Evolutionary conservation across 1,140 invertebrate genomes (phyloP).

Genomic region (Mya arenaria): DNA sequence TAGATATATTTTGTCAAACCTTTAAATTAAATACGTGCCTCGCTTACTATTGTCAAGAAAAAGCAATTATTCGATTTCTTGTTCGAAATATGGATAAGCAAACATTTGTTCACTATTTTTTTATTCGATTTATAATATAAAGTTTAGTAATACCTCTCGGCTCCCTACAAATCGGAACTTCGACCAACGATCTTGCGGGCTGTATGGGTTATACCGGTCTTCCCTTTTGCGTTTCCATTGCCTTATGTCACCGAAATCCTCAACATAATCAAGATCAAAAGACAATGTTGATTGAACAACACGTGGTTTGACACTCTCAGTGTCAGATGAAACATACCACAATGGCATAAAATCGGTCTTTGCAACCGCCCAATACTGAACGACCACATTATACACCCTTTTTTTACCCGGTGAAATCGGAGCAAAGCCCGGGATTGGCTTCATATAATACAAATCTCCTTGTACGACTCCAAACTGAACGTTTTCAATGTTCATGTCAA

Average conservation of each 20-base stretch:
- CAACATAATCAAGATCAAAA: conserved; percentile 23
- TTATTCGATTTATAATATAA: too few relatives aligned
- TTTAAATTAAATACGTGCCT: too few relatives aligned
- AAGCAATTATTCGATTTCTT: too few relatives aligned
- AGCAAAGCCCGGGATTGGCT: conserved; percentile 32
- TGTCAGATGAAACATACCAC: conserved; percentile 17
- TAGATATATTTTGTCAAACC: too few relatives aligned
- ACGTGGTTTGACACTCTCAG: conserved; percentile 1
- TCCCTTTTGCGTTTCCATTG: conserved; percentile 26
- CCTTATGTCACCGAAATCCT: conserved; percentile 6
- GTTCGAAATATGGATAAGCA: too few relatives aligned
- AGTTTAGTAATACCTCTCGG: too few relatives aligned
- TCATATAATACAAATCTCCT: conserved; percentile 47
- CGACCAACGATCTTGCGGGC: not conserved
- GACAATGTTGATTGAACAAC: conserved; percentile 8
- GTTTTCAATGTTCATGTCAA: conserved; percentile 11
- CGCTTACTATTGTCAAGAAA: too few relatives aligned
- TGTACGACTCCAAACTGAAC: conserved; percentile 24
- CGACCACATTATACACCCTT: conserved; percentile 10
- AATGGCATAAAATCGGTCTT: conserved; percentile 39
- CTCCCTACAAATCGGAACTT: not conserved
- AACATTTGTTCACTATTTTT: too few relatives aligned
- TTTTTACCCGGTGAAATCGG: not conserved
- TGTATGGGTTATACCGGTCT: conserved; percentile 42
- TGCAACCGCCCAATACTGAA: not conserved